Percentiles rank a stretch among this genome's conserved stretches.
Conservation (phyloP, 2,113 vertebrate genomes). For the Turdus rufiventris region DNA sequence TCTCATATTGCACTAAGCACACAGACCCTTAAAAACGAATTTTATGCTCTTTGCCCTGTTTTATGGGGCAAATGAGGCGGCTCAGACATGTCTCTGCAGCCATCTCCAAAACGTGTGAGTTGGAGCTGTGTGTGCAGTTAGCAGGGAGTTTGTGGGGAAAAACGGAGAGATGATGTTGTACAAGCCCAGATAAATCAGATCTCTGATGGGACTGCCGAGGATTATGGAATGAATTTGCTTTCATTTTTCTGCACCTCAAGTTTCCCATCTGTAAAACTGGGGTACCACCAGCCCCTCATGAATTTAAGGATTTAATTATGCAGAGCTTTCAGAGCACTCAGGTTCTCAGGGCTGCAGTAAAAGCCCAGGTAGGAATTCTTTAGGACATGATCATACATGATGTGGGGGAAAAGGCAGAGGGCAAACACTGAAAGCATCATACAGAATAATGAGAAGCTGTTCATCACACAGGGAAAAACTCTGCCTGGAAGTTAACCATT, state of each 20-base stretch:
- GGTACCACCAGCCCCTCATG: neutral
- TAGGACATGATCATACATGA: rapidly evolving
- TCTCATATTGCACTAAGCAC: neutral
- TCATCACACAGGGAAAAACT: neutral
- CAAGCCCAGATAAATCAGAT: neutral
- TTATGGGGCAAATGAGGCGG: neutral
- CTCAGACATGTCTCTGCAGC: neutral
- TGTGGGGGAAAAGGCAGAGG: neutral
- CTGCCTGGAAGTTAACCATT: neutral
- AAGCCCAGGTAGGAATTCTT: neutral
- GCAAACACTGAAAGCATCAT: neutral
- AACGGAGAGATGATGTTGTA: neutral
- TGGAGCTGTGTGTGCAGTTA: neutral
- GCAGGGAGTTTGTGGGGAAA: neutral
- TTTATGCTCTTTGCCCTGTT: neutral
- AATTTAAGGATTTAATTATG: neutral
- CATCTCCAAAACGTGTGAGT: neutral
- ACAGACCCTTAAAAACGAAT: neutral
- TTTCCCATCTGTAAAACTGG: neutral
- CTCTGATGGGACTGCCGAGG: neutral
- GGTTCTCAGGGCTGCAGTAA: neutral
- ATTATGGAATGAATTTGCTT: neutral
- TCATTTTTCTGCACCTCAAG: neutral
- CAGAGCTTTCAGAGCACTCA: neutral
- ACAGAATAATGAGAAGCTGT: neutral